These are phyloP conservation scores for Lagocephalus sceleratus DNA, from an alignment of 2,797 vertebrate genomes.

Conservation along the genomic window DNA sequence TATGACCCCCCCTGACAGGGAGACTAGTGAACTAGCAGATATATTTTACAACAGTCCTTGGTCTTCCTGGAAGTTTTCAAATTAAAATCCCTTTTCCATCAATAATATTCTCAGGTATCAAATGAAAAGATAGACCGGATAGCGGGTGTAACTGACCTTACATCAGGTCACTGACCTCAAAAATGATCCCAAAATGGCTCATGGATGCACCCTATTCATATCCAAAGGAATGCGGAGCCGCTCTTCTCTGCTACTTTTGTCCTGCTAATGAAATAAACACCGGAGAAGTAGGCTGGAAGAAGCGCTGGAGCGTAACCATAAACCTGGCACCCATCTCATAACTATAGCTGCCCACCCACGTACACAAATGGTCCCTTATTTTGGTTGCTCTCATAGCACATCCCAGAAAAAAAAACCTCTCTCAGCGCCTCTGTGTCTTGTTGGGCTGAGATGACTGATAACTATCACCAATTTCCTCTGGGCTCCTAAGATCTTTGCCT, in stretches of 20 bases:
- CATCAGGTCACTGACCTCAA: background rate
- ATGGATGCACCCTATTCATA: constrained; percentile 3
- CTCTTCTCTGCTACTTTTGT: too few relatives aligned
- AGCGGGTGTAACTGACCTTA: too few relatives aligned
- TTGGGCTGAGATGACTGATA: constrained; percentile 50
- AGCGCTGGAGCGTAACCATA: constrained; percentile 16
- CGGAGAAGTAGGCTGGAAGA: constrained; percentile 15
- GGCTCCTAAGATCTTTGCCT: constrained; percentile 47
- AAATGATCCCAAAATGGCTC: constrained; percentile 3
- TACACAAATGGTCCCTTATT: constrained; percentile 35
- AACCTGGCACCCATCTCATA: constrained; percentile 20
- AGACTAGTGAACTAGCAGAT: too few relatives aligned
- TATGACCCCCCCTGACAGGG: too few relatives aligned
- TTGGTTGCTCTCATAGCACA: constrained; percentile 32
- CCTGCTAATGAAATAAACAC: constrained; percentile 30
- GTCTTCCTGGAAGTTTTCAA: background rate
- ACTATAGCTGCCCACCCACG: constrained; percentile 29
- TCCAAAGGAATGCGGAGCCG: too few relatives aligned
- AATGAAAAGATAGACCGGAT: background rate
- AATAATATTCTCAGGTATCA: background rate
- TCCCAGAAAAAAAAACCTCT: constrained; percentile 28
- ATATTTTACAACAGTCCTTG: background rate
- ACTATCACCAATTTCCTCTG: constrained; percentile 53
- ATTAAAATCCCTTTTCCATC: background rate
- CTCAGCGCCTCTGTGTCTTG: constrained; percentile 29